These are phyloP conservation scores for Chiroxiphia lanceolata DNA, from an alignment of 2,797 vertebrate genomes.

Conservation along the genomic window DNA sequence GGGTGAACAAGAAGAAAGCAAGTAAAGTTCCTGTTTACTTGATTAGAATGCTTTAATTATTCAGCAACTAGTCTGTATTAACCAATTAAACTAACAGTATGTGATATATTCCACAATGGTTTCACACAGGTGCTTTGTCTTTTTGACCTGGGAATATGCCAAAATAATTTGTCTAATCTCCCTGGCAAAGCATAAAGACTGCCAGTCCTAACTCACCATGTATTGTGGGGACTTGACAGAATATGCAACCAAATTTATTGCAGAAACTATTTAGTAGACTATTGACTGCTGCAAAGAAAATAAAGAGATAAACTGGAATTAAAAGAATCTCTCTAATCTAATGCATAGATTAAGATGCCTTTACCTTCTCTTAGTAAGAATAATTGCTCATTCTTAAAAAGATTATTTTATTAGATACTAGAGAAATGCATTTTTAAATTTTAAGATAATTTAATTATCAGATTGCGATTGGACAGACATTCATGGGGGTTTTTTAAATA, in stretches of 20 bases:
- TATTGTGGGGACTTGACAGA: background rate
- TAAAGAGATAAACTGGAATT: background rate
- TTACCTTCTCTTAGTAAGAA: background rate
- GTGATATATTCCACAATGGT: background rate
- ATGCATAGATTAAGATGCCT: background rate
- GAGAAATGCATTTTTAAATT: background rate
- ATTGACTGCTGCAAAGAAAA: constrained; percentile 43
- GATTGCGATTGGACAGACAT: background rate
- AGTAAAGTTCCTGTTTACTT: background rate
- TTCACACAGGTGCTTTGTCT: constrained; percentile 1
- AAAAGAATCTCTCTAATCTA: background rate
- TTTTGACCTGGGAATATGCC: background rate
- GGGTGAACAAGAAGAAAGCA: background rate
- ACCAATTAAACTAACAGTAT: background rate
- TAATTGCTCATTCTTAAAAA: constrained; percentile 2
- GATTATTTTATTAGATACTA: background rate
- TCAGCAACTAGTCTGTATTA: background rate
- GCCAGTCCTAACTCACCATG: background rate
- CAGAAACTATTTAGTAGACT: background rate
- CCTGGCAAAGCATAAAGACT: background rate
- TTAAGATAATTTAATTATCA: background rate
- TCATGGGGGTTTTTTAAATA: background rate
- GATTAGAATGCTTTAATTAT: background rate
- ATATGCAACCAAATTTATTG: background rate
- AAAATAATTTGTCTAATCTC: background rate